Conservation (phyloP, 2,888 invertebrate species). For the Cordilura impudica region DNA sequence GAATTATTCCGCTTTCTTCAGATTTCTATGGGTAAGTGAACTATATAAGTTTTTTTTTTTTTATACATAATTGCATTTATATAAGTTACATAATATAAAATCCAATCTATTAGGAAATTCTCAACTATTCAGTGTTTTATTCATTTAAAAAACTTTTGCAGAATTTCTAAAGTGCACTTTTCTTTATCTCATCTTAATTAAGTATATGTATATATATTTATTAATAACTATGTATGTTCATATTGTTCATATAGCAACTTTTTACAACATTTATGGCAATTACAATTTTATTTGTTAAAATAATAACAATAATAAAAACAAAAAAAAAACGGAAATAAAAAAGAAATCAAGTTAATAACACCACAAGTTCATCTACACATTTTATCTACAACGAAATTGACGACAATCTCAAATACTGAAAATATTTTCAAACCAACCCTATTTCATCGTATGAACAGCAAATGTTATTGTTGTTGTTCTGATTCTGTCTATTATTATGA, state of each 20-base stretch:
- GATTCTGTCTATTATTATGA: constrained; percentile 6
- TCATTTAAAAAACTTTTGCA: background rate
- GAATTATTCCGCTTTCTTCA: no score
- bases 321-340: no score
- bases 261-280: constrained; percentile 4
- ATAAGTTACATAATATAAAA: background rate
- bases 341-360: constrained; percentile 33
- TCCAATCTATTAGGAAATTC: constrained; percentile 5
- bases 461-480: constrained; percentile 38
- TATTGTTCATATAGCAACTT: no score
- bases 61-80: background rate
- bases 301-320: background rate
- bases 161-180: background rate
- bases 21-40: no score
- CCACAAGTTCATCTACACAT: constrained; percentile 14
- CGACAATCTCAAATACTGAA: background rate
- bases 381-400: constrained; percentile 27
- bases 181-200: no score
- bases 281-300: constrained; percentile 8
- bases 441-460: constrained; percentile 28
- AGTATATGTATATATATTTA: no score
- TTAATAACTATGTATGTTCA: no score
- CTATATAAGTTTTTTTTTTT: no score
- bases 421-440: constrained; percentile 42
- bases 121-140: background rate